phyloP scores from a whole-genome alignment of 2,113 vertebrate genomes.

The Rhinolophus sinicus region DNA sequence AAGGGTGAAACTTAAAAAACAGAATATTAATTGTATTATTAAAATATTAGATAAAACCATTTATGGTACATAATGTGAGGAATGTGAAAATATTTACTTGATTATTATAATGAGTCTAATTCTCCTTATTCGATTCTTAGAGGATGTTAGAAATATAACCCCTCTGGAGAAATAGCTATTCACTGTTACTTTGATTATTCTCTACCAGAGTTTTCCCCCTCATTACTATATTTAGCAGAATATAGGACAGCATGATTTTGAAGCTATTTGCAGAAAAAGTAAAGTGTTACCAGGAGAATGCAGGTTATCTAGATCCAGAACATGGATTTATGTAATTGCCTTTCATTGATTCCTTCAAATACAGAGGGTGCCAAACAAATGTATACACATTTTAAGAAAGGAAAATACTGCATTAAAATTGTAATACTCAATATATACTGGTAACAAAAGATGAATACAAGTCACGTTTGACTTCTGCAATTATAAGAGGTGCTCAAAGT shows the following conservation, averaged over 20 bases:
- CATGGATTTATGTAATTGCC: background rate
- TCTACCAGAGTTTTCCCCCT: background rate
- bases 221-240: background rate
- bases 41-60: slow-evolving; percentile 14
- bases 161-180: background rate
- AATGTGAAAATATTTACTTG: background rate
- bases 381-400: too few species aligned
- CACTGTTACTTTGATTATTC: background rate
- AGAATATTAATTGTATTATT: background rate
- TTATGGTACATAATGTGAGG: background rate
- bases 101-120: background rate
- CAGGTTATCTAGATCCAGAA: background rate
- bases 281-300: background rate
- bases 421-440: too few species aligned
- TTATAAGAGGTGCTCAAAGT: too few species aligned
- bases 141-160: background rate
- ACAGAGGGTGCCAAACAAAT: too few species aligned
- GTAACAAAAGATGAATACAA: too few species aligned
- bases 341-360: background rate
- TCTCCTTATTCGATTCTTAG: background rate
- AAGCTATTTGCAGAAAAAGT: background rate
- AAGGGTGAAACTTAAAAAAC: slow-evolving; percentile 18
- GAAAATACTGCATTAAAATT: too few species aligned
- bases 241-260: background rate
- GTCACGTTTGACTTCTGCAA: too few species aligned